phyloP scores from a whole-genome alignment of 1,140 invertebrate species.

The Drosophila nannoptera region DNA sequence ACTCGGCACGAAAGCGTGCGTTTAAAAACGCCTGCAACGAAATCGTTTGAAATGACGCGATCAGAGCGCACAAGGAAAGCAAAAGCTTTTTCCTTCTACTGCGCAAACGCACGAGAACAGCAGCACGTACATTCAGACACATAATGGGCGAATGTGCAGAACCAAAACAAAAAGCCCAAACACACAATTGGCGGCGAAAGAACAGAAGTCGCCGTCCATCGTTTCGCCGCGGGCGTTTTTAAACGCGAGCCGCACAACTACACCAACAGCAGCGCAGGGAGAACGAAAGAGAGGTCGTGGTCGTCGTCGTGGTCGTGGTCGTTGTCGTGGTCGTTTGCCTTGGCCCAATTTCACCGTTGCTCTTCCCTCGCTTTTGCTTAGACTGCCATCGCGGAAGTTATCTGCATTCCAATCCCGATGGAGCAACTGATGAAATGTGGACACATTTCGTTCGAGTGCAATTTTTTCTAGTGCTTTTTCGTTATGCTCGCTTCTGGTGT shows the following conservation, averaged over 20 bases:
- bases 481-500: constrained; percentile 15
- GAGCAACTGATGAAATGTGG: constrained; percentile 4
- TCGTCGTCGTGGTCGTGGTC: constrained; percentile 9
- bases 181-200: constrained; percentile 42
- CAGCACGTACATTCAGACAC: not conserved
- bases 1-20: constrained; percentile 42
- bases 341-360: constrained; percentile 60
- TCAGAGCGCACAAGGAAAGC: constrained; percentile 34
- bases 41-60: constrained; percentile 36
- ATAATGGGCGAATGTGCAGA: constrained; percentile 58
- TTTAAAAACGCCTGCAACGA: constrained; percentile 39
- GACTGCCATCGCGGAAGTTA: constrained; percentile 34
- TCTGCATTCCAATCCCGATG: constrained; percentile 32
- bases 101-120: constrained; percentile 2
- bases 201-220: constrained; percentile 50
- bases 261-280: constrained; percentile 15
- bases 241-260: constrained; percentile 17
- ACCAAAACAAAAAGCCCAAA: constrained; percentile 67
- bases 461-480: constrained; percentile 22
- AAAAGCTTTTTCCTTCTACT: constrained; percentile 40
- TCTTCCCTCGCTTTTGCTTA: constrained; percentile 17
- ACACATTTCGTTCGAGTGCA: constrained; percentile 10
- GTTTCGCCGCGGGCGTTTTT: constrained; percentile 45
- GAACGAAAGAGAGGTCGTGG: constrained; percentile 5
- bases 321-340: constrained; percentile 54